Base-by-base conservation (phyloP, 2,888 invertebrate genomes). In the Girardia tigrina region DNA sequence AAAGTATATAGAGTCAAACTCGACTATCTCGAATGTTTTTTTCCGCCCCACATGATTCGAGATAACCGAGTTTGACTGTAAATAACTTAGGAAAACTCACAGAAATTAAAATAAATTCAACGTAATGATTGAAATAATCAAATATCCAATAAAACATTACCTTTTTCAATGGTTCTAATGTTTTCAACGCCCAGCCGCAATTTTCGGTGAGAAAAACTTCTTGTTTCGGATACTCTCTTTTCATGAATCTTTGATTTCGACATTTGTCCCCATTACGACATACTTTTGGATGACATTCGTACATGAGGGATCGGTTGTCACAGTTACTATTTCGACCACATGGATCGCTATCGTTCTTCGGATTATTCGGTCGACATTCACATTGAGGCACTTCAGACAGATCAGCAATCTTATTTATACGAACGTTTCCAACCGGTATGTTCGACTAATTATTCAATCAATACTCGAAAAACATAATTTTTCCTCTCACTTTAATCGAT, bases 151-250 rank as follows among this genome's bases (percentile, higher is more conserved):
- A 36, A n/a, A n/a, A 73, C 70, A 20, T 73, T 77, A 85, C 85
- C 82, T 85, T 84, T 82, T 87, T 88, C 71, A 95, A 88, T 71
- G 88, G 87, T 42, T 89, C 89, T 0, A 90, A 83, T 0, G 90
- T 87, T 80, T 89, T 88, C 2, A 95, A 86, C 0, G 92, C 92
- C 90, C 94, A 95, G 0, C 94, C 94, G 42, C 91, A 86, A 0
- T 87, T 88, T 14, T 79, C 79, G 0, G 93, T 91, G 78, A 89
- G 83, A 78, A 83, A 83, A 0, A 91, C 14, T 72, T 78, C 80
- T 27, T 80, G 80, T n/a, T 88, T 87, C 0, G 92, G 91, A 83
- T 94, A 94, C 72, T 88, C 86, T 0, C 91, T 87, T 80, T 89
- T 89, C 81, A 91, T 91, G 81, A 95, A 94, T 70, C 90, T 87